A percentile compares a stretch with the other conserved stretches of the same genome.
Conservation (phyloP, 1,140 invertebrate species). For the Asobara japonica region DNA sequence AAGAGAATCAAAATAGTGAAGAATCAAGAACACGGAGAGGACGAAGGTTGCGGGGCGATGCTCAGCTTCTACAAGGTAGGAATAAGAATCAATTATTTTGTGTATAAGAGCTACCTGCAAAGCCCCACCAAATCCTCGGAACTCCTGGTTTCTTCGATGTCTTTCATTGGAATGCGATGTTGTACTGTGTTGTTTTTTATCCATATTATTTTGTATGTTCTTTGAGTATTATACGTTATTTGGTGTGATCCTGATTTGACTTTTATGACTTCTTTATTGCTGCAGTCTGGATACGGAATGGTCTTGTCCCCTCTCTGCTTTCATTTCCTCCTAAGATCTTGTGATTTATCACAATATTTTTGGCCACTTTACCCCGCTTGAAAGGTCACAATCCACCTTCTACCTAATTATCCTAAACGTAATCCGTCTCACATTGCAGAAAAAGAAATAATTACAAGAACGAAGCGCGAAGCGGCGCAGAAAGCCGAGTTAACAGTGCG, state of each 20-base stretch:
- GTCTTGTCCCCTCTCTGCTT: not conserved
- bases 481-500: slow-evolving; percentile 56
- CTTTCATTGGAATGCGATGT: not conserved
- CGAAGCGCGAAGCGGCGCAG: slow-evolving; percentile 50
- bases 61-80: not conserved
- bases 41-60: not conserved
- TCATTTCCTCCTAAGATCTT: not conserved
- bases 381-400: not conserved
- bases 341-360: not conserved
- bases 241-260: not conserved
- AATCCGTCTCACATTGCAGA: slow-evolving; percentile 36
- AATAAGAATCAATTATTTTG: not conserved
- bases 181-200: not conserved
- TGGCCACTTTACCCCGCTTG: too few species aligned
- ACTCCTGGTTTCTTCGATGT: too few species aligned
- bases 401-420: not conserved
- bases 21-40: not conserved
- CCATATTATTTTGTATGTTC: not conserved
- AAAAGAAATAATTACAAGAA: slow-evolving; percentile 43
- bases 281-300: slow-evolving; percentile 31
- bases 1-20: not conserved
- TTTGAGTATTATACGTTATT: not conserved
- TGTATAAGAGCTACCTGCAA: not conserved
- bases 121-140: not conserved
- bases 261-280: slow-evolving; percentile 1